These are phyloP conservation scores for Allacma fusca DNA, from an alignment of 2,888 invertebrate genomes.

Conservation along the genomic window DNA sequence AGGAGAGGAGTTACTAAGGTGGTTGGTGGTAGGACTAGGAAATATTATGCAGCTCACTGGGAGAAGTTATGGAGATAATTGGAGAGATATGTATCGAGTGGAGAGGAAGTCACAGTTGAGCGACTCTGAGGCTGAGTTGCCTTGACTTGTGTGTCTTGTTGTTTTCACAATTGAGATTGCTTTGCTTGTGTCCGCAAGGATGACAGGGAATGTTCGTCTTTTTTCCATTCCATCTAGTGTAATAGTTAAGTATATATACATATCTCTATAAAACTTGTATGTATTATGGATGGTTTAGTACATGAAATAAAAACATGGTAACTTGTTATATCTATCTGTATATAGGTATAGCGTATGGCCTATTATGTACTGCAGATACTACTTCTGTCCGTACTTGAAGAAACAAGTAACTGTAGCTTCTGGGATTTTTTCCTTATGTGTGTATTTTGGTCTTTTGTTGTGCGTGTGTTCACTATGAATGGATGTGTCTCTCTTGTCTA, in stretches of 20 bases:
- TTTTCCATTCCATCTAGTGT: background rate
- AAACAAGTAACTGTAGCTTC: background rate
- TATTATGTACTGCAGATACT: too few species aligned
- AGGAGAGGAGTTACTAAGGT: background rate
- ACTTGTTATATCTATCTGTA: too few species aligned
- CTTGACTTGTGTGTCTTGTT: conserved; percentile 38
- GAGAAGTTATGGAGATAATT: background rate
- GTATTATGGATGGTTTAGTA: too few species aligned
- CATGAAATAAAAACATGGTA: too few species aligned
- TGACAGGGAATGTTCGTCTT: conserved; percentile 31
- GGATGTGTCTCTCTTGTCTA: too few species aligned
- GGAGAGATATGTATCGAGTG: background rate
- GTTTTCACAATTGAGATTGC: conserved; percentile 36
- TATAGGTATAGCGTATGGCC: too few species aligned
- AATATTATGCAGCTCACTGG: background rate
- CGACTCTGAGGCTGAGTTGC: background rate
- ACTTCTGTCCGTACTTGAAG: too few species aligned
- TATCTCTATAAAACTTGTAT: too few species aligned
- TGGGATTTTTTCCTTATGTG: background rate
- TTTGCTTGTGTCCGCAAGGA: conserved; percentile 34
- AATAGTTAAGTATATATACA: background rate
- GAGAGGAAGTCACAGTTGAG: background rate
- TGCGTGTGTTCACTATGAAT: background rate
- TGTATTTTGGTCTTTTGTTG: conserved; percentile 10
- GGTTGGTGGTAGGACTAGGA: background rate